Percentiles rank a stretch among this genome's conserved stretches.
These are phyloP conservation scores for Zaprionus nigranus DNA, from an alignment of 1,140 invertebrate species.

Conservation along the genomic window DNA sequence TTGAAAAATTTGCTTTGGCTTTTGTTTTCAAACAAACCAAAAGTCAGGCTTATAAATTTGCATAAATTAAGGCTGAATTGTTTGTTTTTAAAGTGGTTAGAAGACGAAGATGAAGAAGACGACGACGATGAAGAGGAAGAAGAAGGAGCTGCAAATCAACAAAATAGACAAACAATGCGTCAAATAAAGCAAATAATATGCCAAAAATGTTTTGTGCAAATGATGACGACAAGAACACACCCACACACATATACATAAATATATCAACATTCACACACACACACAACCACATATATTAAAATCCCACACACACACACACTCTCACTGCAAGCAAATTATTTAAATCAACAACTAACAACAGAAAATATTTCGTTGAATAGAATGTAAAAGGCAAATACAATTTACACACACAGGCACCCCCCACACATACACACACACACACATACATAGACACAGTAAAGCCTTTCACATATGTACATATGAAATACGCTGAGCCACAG, in stretches of 20 bases:
- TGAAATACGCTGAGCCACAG: slow-evolving; percentile 64
- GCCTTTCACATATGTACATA: slow-evolving; percentile 44
- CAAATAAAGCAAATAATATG: slow-evolving; percentile 64
- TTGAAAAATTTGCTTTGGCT: slow-evolving; percentile 43
- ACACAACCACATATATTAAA: slow-evolving; percentile 10
- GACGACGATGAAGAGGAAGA: slow-evolving; percentile 19
- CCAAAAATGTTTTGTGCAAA: slow-evolving; percentile 48
- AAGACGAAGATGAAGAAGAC: slow-evolving; percentile 26
- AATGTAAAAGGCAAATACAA: slow-evolving; percentile 73
- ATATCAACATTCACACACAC: slow-evolving; percentile 7
- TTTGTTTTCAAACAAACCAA: slow-evolving; percentile 20
- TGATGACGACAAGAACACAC: slow-evolving; percentile 14
- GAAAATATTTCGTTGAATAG: slow-evolving; percentile 69
- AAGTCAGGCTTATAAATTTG: slow-evolving; percentile 64
- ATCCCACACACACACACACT: slow-evolving; percentile 10
- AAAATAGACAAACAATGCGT: slow-evolving; percentile 70
- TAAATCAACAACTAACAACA: slow-evolving; percentile 69
- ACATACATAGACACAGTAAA: not conserved
- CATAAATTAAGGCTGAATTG: slow-evolving; percentile 77
- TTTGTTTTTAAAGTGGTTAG: slow-evolving; percentile 40
- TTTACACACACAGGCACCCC: slow-evolving; percentile 35
- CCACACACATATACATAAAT: slow-evolving; percentile 17
- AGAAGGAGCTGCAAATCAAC: slow-evolving; percentile 58
- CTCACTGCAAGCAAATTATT: slow-evolving; percentile 74
- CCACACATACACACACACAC: not conserved